A percentile compares a stretch with the other conserved stretches of the same genome.
Evolutionary conservation across 2,797 vertebrate genomes (phyloP).

Genomic region (Mareca penelope): DNA sequence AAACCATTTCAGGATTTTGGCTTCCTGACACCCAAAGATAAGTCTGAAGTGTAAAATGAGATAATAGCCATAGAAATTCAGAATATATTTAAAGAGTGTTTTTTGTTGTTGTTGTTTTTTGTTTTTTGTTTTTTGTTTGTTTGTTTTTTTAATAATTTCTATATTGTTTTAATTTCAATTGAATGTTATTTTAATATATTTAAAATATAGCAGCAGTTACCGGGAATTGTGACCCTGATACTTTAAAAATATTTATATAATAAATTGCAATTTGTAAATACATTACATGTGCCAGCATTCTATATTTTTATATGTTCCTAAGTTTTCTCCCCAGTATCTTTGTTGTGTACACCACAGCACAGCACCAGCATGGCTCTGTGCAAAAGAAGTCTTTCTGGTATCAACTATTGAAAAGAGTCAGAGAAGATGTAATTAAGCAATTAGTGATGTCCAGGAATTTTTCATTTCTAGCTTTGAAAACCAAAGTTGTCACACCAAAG

Average conservation of each 20-base stretch:
- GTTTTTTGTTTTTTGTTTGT: too few relatives aligned
- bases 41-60: slow-evolving; percentile 35
- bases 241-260: background rate
- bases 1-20: slow-evolving; percentile 44
- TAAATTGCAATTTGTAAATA: background rate
- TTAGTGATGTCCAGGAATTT: background rate
- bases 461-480: background rate
- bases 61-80: slow-evolving; percentile 9
- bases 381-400: background rate
- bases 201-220: background rate
- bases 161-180: slow-evolving; percentile 41
- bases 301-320: accelerated
- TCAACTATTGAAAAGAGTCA: background rate
- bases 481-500: background rate
- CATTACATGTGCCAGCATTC: accelerated
- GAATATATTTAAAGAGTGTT: background rate
- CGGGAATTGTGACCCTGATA: background rate
- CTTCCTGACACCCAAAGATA: slow-evolving; percentile 53
- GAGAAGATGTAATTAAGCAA: background rate
- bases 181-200: slow-evolving; percentile 14
- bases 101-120: too few relatives aligned
- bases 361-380: accelerated
- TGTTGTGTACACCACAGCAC: background rate
- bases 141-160: background rate
- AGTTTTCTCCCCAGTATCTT: background rate